Evolutionary conservation across 2,888 invertebrate genomes (phyloP).

Genomic region (Seira musarum): DNA sequence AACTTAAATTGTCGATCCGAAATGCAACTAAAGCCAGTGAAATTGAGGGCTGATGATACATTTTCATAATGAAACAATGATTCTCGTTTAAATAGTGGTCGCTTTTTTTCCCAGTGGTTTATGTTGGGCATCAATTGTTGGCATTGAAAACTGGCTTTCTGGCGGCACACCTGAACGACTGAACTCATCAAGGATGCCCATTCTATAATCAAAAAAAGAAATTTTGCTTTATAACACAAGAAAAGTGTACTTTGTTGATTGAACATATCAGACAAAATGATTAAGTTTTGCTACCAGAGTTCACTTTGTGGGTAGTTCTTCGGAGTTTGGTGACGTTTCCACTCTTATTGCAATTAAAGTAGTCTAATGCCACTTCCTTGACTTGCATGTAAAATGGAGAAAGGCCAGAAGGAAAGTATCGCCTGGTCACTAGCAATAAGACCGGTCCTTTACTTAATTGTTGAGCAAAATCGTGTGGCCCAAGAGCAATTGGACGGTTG

Average conservation of each 20-base stretch:
- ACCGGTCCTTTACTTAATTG: constrained; percentile 65
- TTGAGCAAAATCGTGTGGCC: constrained; percentile 63
- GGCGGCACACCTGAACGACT: constrained; percentile 59
- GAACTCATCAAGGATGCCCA: constrained; percentile 67
- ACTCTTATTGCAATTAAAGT: constrained; percentile 69
- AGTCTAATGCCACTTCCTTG: constrained; percentile 68
- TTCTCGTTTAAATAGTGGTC: constrained; percentile 58
- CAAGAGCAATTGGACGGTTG: constrained; percentile 66
- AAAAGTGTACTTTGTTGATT: neutral
- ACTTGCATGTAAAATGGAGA: constrained; percentile 69
- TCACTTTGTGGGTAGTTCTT: constrained; percentile 66
- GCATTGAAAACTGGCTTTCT: constrained; percentile 43
- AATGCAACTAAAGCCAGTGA: constrained; percentile 66
- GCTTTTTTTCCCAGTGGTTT: constrained; percentile 62
- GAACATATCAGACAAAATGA: too few species aligned
- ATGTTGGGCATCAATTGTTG: constrained; percentile 53
- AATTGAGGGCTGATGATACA: constrained; percentile 56
- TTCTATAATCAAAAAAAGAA: constrained; percentile 54
- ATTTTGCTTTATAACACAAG: neutral
- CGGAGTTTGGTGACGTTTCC: constrained; percentile 67
- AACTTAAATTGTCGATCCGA: constrained; percentile 64
- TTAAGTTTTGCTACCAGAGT: constrained; percentile 58
- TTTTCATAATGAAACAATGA: constrained; percentile 63
- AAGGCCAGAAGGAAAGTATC: constrained; percentile 68
- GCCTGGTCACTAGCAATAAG: constrained; percentile 63